Evolutionary conservation across 2,113 vertebrate genomes (phyloP), one percentile per base, ranked within the genome.

Genomic region (Coregonus clupeaformis): DNA sequence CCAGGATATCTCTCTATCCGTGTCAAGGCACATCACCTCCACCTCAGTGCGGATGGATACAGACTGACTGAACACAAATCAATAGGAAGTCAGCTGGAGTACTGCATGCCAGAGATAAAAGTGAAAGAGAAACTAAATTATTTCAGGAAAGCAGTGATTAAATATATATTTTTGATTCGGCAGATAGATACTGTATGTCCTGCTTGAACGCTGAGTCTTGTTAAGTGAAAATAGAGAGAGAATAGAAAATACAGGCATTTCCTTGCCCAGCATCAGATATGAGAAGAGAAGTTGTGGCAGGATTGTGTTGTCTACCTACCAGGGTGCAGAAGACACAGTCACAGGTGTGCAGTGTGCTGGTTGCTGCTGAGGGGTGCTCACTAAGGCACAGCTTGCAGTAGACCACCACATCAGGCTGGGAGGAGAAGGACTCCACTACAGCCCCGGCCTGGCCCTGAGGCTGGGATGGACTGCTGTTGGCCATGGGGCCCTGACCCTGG

Each of bases 311-410:
- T 27, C 20, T 36, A 82, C 94, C 93, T 86, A 99, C 97, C 74
- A 79, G 83, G 63, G 95, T 95, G 80, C 97, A 99, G 80, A 96
- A 99, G 80, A 94, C 84, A 79, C 97, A 99, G 84, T 49, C 90
- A 89, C 97, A 99, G 81, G 94, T 92, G 76, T 92, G 94, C 84
- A 98, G 93, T 9, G 86, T 90, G 70, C 90, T 95, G 87, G 94
- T 94, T 80, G 93, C 93, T 79, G 93, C 91, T 70, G 90, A 62
- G 24, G 95, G 90, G 78, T 95, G 94, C 82, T 96, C 94, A 71
- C 88, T 96, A 72, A 99, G 91, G 86, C 97, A 99, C 36, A 99
- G 91, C 82, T 97, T 99, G 94, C 97, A 98, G 67, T 92, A 95
- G 76, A 95, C 74, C n/a, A 92, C 85, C 49, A 52, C 16, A 16